Evolutionary conservation across 2,797 vertebrate species (phyloP).

Genomic region (Buphagus erythrorhynchus): DNA sequence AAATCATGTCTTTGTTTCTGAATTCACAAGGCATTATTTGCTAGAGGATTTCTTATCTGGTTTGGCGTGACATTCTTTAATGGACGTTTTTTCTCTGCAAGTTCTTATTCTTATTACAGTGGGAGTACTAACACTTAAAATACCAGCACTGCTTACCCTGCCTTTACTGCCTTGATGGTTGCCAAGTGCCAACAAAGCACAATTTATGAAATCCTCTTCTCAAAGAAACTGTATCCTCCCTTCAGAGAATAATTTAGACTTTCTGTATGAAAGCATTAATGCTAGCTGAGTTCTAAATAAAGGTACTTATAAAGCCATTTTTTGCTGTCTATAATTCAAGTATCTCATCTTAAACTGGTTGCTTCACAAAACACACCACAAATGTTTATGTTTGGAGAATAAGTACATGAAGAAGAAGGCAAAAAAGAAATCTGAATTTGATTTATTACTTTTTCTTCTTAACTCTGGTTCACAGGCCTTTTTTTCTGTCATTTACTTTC

Average conservation of each 20-base stretch:
- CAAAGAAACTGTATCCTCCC: neutral
- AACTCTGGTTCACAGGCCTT: neutral
- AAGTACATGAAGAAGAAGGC: neutral
- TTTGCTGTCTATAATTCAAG: neutral
- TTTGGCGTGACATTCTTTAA: neutral
- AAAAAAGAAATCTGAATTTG: slow-evolving; percentile 24
- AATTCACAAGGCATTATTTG: neutral
- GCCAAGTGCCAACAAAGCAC: neutral
- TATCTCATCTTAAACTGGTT: slow-evolving; percentile 1
- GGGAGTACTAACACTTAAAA: neutral
- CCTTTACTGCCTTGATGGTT: neutral
- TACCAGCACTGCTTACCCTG: neutral
- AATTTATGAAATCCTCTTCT: slow-evolving; percentile 5
- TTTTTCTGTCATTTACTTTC: slow-evolving; percentile 36
- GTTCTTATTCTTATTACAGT: neutral
- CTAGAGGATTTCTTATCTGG: neutral
- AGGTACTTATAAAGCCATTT: neutral
- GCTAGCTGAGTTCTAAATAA: slow-evolving; percentile 14
- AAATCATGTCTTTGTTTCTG: neutral
- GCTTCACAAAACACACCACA: neutral
- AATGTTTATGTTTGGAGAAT: slow-evolving; percentile 26
- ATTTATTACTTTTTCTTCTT: slow-evolving; percentile 3
- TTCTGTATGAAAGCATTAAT: neutral
- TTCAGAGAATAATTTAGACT: slow-evolving; percentile 33
- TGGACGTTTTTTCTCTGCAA: neutral